Conservation (phyloP, 64 coral and sea anemone species). For the Orbicella faveolata region DNA sequence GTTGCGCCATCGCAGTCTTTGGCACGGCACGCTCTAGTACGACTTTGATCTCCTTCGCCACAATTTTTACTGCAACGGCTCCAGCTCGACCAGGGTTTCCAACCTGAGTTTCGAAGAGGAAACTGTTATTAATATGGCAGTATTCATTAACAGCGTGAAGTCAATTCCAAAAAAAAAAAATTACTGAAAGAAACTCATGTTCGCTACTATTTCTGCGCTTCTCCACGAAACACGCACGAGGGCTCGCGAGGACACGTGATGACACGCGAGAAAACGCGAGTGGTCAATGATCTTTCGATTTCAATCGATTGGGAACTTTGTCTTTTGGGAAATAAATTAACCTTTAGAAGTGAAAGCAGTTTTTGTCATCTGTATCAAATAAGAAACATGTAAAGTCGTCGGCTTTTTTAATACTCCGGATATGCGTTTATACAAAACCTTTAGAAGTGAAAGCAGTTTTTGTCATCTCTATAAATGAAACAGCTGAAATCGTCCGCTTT, state of each 20-base stretch:
- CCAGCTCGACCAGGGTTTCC: constrained; percentile 67
- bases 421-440: background rate
- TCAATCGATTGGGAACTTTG: no score
- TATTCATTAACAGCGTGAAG: no score
- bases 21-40: constrained; percentile 46
- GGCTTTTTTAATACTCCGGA: no score
- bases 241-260: background rate
- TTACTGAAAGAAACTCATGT: no score
- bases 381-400: no score
- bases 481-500: constrained; percentile 5
- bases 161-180: no score
- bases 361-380: background rate
- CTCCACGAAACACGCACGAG: no score
- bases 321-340: background rate
- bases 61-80: constrained; percentile 50
- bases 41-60: constrained; percentile 48
- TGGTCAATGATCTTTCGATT: no score
- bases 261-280: background rate
- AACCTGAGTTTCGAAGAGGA: constrained; percentile 7
- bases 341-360: background rate
- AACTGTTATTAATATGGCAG: background rate
- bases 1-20: constrained; percentile 43
- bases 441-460: background rate
- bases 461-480: background rate
- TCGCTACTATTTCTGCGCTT: no score